Evolutionary conservation across 2,113 vertebrate species (phyloP), one percentile per base, ranked within the genome.

Genomic region (Tinamus guttatus): DNA sequence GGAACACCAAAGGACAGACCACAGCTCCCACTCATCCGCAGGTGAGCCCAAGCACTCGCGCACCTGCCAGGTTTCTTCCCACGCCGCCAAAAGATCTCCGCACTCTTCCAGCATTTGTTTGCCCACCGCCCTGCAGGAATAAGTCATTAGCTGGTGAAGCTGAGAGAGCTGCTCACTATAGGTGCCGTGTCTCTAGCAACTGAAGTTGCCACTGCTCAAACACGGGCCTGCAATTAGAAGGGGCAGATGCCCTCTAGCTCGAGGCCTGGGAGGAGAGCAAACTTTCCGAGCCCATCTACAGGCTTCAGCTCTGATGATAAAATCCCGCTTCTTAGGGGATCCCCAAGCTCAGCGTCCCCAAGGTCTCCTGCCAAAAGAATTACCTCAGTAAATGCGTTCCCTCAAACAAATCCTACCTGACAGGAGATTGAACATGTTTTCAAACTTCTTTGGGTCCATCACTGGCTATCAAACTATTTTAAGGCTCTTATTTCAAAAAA

Each of bases 31-130:
- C 12, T 47, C 45, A 85, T 83, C 83, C 74, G 0, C 41, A 63
- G 77, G 51, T 47, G 76, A 95, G 83, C 68, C 65, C 68, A 27
- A 68, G 56, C 69, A 36, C 40, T 52, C 45, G 95, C 63, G 75
- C 92, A 99, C 99, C 99, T 96, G 99, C 98, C 67, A 99, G 96
- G 95, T 99, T 99, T 81, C 98, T 98, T 86, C 99, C 99, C 63
- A 99, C 99, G 11, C 99, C 99, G 2, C 99, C 99, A 89, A 98
- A 98, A 13, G 98, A 98, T 94, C 98, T 98, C 89, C 95, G 98
- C 56, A 99, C 98, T 93, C 96, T 98, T 94, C 99, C 98, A 95
- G 96, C 92, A 21, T 99, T 99, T 16, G 99, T 99, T 81, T 98
- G 98, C 80, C 99, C 98, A 87, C 96, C 95, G 0, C 98, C 98